These are phyloP conservation scores for Microcaecilia unicolor DNA, from an alignment of 2,797 vertebrate species.

Conservation along the genomic window DNA sequence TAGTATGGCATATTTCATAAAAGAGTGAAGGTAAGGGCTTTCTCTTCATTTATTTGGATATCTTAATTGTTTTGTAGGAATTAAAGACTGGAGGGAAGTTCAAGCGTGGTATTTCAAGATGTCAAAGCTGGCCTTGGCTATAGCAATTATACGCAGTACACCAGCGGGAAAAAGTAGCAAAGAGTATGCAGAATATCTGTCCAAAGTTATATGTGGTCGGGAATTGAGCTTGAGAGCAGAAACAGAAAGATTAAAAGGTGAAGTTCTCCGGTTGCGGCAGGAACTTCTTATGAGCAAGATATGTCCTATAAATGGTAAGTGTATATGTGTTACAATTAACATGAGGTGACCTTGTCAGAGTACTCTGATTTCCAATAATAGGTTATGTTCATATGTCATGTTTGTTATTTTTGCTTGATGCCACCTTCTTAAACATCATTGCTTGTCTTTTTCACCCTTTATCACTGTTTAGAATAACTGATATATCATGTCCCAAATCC, in stretches of 20 bases:
- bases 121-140: constrained; percentile 61
- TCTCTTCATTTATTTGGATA: constrained; percentile 8
- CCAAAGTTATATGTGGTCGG: constrained; percentile 28
- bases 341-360: too few species aligned
- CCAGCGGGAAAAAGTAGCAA: constrained; percentile 59
- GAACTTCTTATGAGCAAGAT: constrained; percentile 56
- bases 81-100: constrained; percentile 17
- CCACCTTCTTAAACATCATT: too few species aligned
- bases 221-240: constrained; percentile 51
- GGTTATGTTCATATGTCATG: too few species aligned
- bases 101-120: constrained; percentile 44
- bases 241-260: constrained; percentile 58
- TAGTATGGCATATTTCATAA: too few species aligned
- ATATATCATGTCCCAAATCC: too few species aligned
- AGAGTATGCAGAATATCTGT: constrained; percentile 51
- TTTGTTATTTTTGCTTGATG: too few species aligned
- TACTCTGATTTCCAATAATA: too few species aligned
- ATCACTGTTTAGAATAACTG: too few species aligned
- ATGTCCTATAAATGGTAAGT: constrained; percentile 41
- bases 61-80: constrained; percentile 26
- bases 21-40: constrained; percentile 8
- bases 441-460: too few species aligned
- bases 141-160: constrained; percentile 68
- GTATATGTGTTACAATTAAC: too few species aligned
- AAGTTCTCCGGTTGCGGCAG: constrained; percentile 71